phyloP scores from a whole-genome alignment of 1,140 invertebrate genomes.

The Dendroctonus valens region DNA sequence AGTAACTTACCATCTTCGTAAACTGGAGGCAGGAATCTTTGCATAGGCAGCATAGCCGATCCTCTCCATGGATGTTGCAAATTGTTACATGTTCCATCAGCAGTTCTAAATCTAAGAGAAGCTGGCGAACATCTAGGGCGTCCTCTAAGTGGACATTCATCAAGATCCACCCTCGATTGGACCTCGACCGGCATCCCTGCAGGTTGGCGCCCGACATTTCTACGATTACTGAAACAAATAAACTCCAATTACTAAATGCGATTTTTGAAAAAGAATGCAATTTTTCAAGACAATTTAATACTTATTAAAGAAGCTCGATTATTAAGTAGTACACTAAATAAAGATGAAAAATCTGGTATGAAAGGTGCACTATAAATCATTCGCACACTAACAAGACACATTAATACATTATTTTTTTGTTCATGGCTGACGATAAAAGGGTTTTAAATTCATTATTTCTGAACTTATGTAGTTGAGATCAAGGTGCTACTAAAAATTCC shows the following conservation, averaged over 20 bases:
- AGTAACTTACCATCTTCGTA: conserved; percentile 72
- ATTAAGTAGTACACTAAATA: too few species aligned
- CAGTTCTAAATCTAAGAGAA: conserved; percentile 68
- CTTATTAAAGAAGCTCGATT: too few species aligned
- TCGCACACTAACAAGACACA: too few species aligned
- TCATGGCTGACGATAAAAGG: too few species aligned
- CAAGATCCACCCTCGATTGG: conserved; percentile 10
- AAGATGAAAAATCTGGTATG: too few species aligned
- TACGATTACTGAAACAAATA: conserved; percentile 37
- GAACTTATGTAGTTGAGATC: too few species aligned
- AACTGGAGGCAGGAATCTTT: conserved; percentile 74
- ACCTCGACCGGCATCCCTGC: conserved; percentile 21
- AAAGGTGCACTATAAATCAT: too few species aligned
- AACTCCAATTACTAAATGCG: not conserved
- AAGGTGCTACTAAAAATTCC: too few species aligned
- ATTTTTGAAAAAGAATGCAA: too few species aligned
- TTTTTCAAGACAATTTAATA: too few species aligned
- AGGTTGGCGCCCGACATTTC: conserved; percentile 35
- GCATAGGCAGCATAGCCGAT: conserved; percentile 76
- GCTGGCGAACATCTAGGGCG: conserved; percentile 61
- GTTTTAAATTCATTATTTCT: too few species aligned
- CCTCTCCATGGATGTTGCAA: conserved; percentile 73
- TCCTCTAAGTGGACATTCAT: conserved; percentile 61
- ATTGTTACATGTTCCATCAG: conserved; percentile 88
- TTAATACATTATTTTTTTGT: too few species aligned